Base-by-base conservation (phyloP, 1,140 invertebrate genomes). In the Heliothis virescens region DNA sequence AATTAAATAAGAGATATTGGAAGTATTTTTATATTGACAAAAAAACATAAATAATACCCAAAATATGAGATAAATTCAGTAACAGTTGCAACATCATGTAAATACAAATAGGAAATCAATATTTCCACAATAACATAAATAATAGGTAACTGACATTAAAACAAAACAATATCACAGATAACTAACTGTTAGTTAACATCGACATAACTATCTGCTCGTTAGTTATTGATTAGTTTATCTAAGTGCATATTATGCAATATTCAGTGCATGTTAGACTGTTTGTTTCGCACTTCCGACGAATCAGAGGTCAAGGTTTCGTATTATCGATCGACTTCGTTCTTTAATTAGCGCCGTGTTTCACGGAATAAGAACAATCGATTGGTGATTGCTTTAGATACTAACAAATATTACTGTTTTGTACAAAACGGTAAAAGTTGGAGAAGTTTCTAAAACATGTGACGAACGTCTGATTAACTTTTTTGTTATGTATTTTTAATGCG, bases 221-320 rank as follows among this genome's bases (percentile, higher is more conserved):
- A 63, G 60, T n/a, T 63, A 41, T 63, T 63, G n/a, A 63, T 47
- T 34, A 15, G 59, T 63, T 15, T 63, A 41, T 63, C 15, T 9
- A 4, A 63, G 60, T 63, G 60, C 60, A 41, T 47, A 63, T 63
- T 63, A 63, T 63, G 60, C 60, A 63, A 63, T 16, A 41, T 1
- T 10, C 10, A 15, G 3, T 63, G 34, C 60, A 63, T 63, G 60
- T 63, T 11, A 41, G 34, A 10, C 26, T 47, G 29, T 47, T 63
- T 16, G 60, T 1, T 62, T 26, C n/a, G 29, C 15, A 13, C 60
- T 63, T 63, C 15, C 26, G 60, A 63, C 60, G 15, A 16, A 26
- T 63, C 13, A 2, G 15, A 63, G 55, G 60, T 26, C 60, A 63
- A 63, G 60, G 60, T 41, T 41, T 41, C n/a, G 7, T 57, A 11